phyloP scores from a whole-genome alignment of 35 echinoderm and acorn worm genomes.

The Ophiothrix spiculata region DNA sequence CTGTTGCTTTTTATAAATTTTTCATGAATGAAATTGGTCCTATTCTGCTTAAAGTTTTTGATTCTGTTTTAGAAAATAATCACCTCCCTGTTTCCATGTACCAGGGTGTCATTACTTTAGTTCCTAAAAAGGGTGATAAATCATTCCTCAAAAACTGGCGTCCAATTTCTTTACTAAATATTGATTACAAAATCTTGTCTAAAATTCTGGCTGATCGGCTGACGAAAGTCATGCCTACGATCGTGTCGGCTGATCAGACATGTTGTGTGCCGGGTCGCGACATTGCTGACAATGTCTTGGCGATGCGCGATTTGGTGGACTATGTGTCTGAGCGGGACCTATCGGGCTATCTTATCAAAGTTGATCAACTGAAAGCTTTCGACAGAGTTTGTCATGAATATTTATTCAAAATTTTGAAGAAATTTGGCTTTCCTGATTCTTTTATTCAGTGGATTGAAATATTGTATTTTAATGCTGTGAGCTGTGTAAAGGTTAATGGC shows the following conservation, averaged over 20 bases:
- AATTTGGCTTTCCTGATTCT: constrained; percentile 46
- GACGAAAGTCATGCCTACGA: constrained; percentile 20
- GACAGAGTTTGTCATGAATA: constrained; percentile 46
- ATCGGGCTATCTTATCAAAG: constrained; percentile 5
- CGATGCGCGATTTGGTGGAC: constrained; percentile 38
- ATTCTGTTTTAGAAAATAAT: not conserved
- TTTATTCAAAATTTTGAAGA: constrained; percentile 22
- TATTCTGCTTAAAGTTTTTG: not conserved
- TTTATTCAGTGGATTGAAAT: constrained; percentile 43
- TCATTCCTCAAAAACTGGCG: not conserved
- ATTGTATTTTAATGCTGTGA: not conserved
- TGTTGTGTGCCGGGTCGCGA: constrained; percentile 48
- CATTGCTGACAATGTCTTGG: constrained; percentile 55
- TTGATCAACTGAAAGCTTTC: constrained; percentile 65
- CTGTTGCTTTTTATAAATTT: not conserved
- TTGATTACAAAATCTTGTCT: not conserved
- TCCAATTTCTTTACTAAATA: constrained; percentile 3
- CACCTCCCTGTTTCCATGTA: not conserved
- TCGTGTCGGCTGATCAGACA: constrained; percentile 49
- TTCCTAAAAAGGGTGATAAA: not conserved
- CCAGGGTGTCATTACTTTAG: not conserved
- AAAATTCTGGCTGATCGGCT: not conserved
- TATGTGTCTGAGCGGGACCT: not conserved
- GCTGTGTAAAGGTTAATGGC: not conserved
- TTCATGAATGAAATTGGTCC: not conserved